Base-by-base conservation (phyloP, 2,888 invertebrate genomes). In the Melieria picta region DNA sequence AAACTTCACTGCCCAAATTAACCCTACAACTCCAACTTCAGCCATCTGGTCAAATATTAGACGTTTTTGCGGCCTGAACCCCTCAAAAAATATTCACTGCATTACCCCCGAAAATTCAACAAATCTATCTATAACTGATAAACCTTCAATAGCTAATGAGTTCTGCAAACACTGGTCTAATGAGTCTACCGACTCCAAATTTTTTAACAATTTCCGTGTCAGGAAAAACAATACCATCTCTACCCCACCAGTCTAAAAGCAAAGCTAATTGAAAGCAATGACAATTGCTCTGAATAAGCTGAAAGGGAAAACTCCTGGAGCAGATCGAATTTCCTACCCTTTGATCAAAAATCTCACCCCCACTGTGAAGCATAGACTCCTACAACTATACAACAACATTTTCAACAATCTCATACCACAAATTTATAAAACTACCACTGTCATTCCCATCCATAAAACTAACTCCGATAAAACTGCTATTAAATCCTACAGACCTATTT, bases 401-500 rank as follows among this genome's bases (percentile, higher is more conserved):
- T 65, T 62, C 6, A 57, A n/a, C 3, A 61, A 16, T 10, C 48
- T 11, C 10, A 65, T 70, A 16, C 68, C 72, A 13, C 72, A 70
- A 47, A 65, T 58, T 11, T 74, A 57, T 50, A 72, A 73, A 74
- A 72, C 45, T 13, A 73, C 58, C 50, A 5, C 65, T 46, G 13
- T 67, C 16, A 42, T 71, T 9, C 68, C 71, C 1, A 70, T 73
- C 7, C 46, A 61, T 10, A 75, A 74, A 58, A 72, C 68, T 1
- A 72, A 68, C n/a, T 7, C 46, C n/a, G 56, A 74, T 13, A 74
- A 67, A 65, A 71, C 76, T 43, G 5, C 50, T 43, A 56, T 64
- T 47, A 69, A 60, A 10, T 73, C 71, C 9, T 75, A 73, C 60
- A 56, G 76, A 45, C 76, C 76, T 57, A 73, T 76, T 13, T 73